A percentile compares a stretch with the other conserved stretches of the same genome.
Conservation (phyloP, 2,113 vertebrate genomes). For the Panurus biarmicus region DNA sequence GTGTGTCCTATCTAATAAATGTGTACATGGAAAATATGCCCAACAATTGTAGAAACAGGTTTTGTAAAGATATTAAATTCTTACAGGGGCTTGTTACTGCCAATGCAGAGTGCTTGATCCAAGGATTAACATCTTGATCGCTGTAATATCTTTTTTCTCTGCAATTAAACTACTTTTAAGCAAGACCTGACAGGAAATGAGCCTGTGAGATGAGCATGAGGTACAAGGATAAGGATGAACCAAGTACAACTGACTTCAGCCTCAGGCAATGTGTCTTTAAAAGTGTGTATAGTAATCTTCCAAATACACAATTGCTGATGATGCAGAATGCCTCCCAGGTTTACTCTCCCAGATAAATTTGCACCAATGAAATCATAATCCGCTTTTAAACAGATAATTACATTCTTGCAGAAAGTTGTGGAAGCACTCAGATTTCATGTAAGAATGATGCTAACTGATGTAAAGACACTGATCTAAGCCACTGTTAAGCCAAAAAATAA, state of each 20-base stretch:
- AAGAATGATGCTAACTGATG: not conserved
- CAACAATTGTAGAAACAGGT: not conserved
- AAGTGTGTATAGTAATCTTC: not conserved
- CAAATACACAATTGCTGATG: not conserved
- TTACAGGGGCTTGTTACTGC: not conserved
- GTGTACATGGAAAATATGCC: not conserved
- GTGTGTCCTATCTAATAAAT: not conserved
- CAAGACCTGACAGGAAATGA: conserved; percentile 2
- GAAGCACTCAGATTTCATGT: not conserved
- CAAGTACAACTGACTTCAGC: not conserved
- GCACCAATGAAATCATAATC: not conserved
- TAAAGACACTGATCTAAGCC: not conserved
- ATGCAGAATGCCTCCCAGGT: not conserved
- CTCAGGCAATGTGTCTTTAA: not conserved
- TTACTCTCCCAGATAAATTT: not conserved
- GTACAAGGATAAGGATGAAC: not conserved
- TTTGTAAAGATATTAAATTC: not conserved
- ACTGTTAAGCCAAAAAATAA: not conserved
- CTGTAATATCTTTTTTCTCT: not conserved
- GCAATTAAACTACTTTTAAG: not conserved
- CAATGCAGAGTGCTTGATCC: not conserved
- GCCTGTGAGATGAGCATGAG: not conserved
- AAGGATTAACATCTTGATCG: not conserved
- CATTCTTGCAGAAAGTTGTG: not conserved
- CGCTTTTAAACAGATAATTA: not conserved